phyloP scores from a whole-genome alignment of 2,797 vertebrate genomes.

The Falco cherrug region DNA sequence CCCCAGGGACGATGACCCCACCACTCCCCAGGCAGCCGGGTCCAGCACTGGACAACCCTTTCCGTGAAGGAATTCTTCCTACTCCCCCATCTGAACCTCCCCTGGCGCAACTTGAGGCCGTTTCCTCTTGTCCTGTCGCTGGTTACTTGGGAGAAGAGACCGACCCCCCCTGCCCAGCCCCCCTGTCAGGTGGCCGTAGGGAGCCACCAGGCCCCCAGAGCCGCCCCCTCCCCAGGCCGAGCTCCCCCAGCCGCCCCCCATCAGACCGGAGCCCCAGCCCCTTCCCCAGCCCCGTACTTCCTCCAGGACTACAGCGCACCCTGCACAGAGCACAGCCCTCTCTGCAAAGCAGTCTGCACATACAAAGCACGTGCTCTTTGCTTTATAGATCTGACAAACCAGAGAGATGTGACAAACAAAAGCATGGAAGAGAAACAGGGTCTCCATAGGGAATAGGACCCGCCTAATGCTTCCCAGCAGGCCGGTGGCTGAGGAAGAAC shows the following conservation, averaged over 20 bases:
- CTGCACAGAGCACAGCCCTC: background rate
- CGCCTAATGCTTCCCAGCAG: background rate
- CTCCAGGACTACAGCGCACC: background rate
- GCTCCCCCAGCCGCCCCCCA: background rate
- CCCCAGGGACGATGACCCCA: too few species aligned
- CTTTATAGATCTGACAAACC: background rate
- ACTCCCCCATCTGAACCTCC: too few species aligned
- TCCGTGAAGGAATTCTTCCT: too few species aligned
- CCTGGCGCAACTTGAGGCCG: too few species aligned
- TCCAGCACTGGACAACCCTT: too few species aligned
- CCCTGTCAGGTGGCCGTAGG: too few species aligned
- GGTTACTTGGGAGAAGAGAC: too few species aligned
- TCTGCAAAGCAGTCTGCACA: background rate
- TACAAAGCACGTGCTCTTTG: background rate
- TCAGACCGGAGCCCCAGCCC: background rate
- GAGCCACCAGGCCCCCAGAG: too few species aligned
- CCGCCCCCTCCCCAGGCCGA: too few species aligned
- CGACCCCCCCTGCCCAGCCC: too few species aligned
- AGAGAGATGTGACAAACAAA: background rate
- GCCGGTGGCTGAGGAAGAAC: background rate
- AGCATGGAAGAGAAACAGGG: background rate
- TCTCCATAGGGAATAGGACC: fast-evolving
- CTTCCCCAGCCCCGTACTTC: background rate
- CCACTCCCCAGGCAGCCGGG: too few species aligned
- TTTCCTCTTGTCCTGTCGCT: too few species aligned